A percentile compares a stretch with the other conserved stretches of the same genome.
Conservation (phyloP, 2,113 vertebrate species). For the Nanger granti region DNA sequence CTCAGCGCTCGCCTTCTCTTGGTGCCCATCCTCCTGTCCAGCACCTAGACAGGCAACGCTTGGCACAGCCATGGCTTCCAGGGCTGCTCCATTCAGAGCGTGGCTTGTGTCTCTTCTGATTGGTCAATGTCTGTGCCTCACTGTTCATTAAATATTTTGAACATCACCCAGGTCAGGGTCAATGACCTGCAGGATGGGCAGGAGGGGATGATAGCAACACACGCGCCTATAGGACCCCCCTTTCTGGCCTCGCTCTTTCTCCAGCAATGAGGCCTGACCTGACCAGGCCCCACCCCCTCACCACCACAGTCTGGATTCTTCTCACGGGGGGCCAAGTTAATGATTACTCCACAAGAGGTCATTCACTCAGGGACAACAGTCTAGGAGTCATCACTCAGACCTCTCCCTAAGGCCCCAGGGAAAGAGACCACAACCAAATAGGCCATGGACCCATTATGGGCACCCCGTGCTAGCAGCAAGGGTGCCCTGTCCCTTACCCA, state of each 20-base stretch:
- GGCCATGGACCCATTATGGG: not conserved
- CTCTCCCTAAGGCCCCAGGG: not conserved
- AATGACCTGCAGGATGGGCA: constrained; percentile 43
- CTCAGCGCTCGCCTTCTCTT: not conserved
- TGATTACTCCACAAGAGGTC: constrained; percentile 56
- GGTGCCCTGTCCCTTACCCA: not conserved
- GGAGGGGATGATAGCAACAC: constrained; percentile 32
- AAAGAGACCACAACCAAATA: not conserved
- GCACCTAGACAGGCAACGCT: not conserved
- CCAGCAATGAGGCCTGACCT: not conserved
- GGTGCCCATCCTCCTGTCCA: not conserved
- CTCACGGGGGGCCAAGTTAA: constrained; percentile 48
- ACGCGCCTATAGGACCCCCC: not conserved
- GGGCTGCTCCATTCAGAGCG: not conserved
- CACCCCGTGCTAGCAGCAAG: not conserved
- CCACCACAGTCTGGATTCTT: constrained; percentile 39
- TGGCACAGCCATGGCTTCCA: not conserved
- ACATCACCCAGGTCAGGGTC: constrained; percentile 22
- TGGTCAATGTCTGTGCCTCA: constrained; percentile 12
- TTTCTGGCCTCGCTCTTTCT: not conserved
- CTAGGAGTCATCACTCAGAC: not conserved
- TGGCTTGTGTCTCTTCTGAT: not conserved
- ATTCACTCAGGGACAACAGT: constrained; percentile 24
- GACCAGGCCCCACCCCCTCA: not conserved
- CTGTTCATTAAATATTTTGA: constrained; percentile 33